These are phyloP conservation scores for Linyphia triangularis DNA, from an alignment of 2,888 invertebrate species.

Conservation along the genomic window DNA sequence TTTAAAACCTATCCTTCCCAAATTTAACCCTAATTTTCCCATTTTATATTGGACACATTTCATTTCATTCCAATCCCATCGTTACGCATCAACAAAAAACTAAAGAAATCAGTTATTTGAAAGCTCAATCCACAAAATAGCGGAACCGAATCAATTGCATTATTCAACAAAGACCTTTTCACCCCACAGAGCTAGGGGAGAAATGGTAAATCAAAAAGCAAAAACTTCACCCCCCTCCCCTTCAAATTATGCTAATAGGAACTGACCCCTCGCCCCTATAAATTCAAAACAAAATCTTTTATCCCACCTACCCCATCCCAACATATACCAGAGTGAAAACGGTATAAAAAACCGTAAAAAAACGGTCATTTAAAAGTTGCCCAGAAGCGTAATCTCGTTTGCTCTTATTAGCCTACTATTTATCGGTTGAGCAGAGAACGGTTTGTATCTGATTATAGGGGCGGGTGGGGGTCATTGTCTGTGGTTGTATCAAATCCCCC, in stretches of 20 bases:
- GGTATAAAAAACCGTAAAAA: conserved; percentile 12
- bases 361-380: conserved; percentile 59
- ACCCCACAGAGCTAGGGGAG: not conserved
- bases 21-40: too few species aligned
- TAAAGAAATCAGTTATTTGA: too few species aligned
- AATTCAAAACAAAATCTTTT: conserved; percentile 61
- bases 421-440: conserved; percentile 55
- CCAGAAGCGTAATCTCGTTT: conserved; percentile 64
- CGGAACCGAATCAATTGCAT: conserved; percentile 36
- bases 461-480: conserved; percentile 47
- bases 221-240: conserved; percentile 8
- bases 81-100: not conserved
- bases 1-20: too few species aligned
- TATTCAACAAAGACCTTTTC: conserved; percentile 31
- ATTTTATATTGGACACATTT: too few species aligned
- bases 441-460: conserved; percentile 70
- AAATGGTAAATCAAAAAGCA: not conserved
- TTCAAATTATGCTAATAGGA: conserved; percentile 60
- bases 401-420: conserved; percentile 69
- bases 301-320: conserved; percentile 10
- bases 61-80: too few species aligned
- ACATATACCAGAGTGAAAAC: not conserved
- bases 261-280: conserved; percentile 57
- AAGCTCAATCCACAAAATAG: not conserved
- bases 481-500: conserved; percentile 52